Evolutionary conservation across 2,797 vertebrate genomes (phyloP).

Genomic region (Australoheros facetus): DNA sequence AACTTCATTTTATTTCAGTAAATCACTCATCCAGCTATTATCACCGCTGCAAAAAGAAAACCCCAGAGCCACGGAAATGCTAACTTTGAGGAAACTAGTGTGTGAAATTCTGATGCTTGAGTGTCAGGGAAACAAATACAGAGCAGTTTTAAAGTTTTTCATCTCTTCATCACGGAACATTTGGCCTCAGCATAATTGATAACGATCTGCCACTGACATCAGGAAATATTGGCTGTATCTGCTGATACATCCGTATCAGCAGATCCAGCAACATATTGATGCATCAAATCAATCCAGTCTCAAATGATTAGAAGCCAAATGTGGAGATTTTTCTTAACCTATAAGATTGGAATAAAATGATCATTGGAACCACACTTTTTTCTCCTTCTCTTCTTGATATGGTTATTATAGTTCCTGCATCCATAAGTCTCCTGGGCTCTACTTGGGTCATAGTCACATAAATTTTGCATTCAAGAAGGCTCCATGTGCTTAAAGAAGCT

Average conservation of each 20-base stretch:
- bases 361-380: not conserved
- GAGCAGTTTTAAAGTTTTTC: not conserved
- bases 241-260: not conserved
- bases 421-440: not conserved
- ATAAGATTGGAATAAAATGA: not conserved
- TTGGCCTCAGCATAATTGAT: not conserved
- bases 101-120: not conserved
- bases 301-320: not conserved
- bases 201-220: fast-evolving
- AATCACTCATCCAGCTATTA: not conserved
- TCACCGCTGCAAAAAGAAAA: not conserved
- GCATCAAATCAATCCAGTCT: not conserved
- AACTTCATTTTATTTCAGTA: not conserved
- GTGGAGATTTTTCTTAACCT: not conserved
- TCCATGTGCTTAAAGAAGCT: too few species aligned
- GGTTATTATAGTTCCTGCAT: not conserved
- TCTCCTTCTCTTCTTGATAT: too few species aligned
- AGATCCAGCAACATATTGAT: not conserved
- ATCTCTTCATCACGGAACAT: not conserved
- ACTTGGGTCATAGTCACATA: too few species aligned
- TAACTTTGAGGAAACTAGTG: not conserved
- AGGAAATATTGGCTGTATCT: too few species aligned
- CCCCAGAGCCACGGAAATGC: not conserved
- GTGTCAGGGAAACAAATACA: too few species aligned
- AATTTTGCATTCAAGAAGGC: too few species aligned